These are phyloP conservation scores for Mobula birostris DNA, from an alignment of 2,113 vertebrate genomes.

Conservation along the genomic window DNA sequence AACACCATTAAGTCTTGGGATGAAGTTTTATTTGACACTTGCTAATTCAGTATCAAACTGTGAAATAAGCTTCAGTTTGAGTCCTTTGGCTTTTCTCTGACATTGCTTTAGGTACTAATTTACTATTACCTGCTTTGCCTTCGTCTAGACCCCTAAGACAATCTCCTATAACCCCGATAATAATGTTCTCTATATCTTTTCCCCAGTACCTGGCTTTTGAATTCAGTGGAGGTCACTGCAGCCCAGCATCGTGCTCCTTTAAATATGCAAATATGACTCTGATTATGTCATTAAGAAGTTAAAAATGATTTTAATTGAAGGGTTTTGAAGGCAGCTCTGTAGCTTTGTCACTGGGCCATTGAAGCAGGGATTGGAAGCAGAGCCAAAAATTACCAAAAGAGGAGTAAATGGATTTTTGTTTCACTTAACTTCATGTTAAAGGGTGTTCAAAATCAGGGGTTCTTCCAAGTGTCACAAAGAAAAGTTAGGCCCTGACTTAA, in stretches of 20 bases:
- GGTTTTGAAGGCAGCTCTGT: neutral
- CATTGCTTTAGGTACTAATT: neutral
- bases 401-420: neutral
- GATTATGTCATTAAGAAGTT: neutral
- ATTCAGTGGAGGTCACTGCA: neutral
- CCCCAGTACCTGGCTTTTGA: neutral
- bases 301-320: neutral
- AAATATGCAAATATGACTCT: neutral
- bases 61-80: neutral
- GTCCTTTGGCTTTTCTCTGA: neutral
- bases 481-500: too few species aligned
- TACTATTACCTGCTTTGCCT: neutral
- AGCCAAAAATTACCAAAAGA: neutral
- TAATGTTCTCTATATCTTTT: neutral
- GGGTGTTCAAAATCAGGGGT: too few species aligned
- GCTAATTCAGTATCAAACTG: neutral
- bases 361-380: neutral
- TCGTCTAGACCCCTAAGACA: neutral
- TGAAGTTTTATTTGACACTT: neutral
- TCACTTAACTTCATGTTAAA: too few species aligned
- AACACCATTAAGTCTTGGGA: neutral
- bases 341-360: neutral
- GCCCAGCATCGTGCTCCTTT: neutral
- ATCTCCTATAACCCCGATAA: neutral
- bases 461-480: too few species aligned